phyloP scores from a whole-genome alignment of 2,888 invertebrate genomes.

The Nemapogon koenigi region DNA sequence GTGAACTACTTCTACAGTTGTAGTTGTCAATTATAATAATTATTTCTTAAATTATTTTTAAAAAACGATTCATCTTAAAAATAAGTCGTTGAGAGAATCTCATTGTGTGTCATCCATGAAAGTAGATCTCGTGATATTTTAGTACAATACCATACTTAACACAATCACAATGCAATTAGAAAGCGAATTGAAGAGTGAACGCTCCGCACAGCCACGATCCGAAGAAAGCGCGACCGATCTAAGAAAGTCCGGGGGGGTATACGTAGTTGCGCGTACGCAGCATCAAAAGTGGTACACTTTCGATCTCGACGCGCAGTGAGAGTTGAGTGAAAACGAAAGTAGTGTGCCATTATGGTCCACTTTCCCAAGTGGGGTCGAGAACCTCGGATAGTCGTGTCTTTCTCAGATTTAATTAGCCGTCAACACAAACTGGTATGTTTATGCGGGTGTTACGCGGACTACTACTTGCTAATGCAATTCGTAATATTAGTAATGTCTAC shows the following conservation, averaged over 20 bases:
- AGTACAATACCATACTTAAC: conserved; percentile 26
- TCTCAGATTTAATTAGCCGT: conserved; percentile 35
- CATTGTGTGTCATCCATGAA: no score
- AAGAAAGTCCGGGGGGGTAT: conserved; percentile 44
- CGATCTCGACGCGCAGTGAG: conserved; percentile 59
- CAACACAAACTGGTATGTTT: conserved; percentile 21
- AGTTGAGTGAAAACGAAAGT: conserved; percentile 71
- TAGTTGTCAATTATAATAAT: no score
- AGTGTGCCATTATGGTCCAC: conserved; percentile 61
- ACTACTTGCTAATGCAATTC: conserved; percentile 1
- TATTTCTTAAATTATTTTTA: no score
- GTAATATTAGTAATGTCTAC: neutral
- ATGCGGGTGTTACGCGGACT: conserved; percentile 11
- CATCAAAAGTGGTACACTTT: conserved; percentile 59
- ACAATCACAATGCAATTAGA: conserved; percentile 61
- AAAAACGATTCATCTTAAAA: no score
- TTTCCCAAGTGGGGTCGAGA: conserved; percentile 56
- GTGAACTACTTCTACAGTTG: no score
- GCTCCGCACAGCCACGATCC: conserved; percentile 26
- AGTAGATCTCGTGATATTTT: no score
- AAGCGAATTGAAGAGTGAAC: conserved; percentile 52
- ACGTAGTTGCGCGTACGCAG: conserved; percentile 44
- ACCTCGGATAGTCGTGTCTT: conserved; percentile 34
- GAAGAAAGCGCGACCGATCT: conserved; percentile 55
- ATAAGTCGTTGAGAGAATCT: no score